Evolutionary conservation across 2,113 vertebrate species (phyloP).

Genomic region (Tapirus terrestris): DNA sequence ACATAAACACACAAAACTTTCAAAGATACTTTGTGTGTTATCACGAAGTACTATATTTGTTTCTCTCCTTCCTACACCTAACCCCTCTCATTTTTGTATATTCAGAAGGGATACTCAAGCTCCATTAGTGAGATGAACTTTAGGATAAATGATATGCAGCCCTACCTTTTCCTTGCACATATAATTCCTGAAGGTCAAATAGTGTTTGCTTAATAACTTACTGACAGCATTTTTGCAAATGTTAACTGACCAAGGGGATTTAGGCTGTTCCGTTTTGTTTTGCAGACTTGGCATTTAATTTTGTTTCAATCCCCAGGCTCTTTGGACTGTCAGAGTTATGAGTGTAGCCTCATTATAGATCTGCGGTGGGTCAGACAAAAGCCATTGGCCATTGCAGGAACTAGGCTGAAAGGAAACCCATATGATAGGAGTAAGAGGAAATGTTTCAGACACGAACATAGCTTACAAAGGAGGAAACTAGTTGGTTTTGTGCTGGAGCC

Average conservation of each 20-base stretch:
- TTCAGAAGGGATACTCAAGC: conserved; percentile 27
- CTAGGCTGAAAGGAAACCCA: background rate
- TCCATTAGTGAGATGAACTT: conserved; percentile 6
- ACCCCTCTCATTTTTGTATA: background rate
- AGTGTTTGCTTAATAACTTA: conserved; percentile 70
- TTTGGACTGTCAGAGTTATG: background rate
- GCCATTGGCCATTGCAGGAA: background rate
- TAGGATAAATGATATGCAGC: conserved; percentile 51
- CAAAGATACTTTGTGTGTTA: background rate
- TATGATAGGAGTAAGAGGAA: background rate
- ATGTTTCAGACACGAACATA: background rate
- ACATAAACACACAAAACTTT: background rate
- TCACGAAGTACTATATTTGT: background rate
- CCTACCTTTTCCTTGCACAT: conserved; percentile 40
- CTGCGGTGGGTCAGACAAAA: background rate
- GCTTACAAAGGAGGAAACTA: background rate
- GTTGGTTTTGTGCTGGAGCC: background rate
- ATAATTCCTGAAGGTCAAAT: conserved; percentile 64
- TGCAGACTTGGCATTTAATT: conserved; percentile 65
- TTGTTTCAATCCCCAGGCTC: background rate
- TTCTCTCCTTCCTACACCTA: background rate
- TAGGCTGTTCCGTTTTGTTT: conserved; percentile 60
- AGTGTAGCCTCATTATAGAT: background rate
- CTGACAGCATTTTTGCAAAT: conserved; percentile 73
- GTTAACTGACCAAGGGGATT: conserved; percentile 72